phyloP scores from a whole-genome alignment of 2,888 invertebrate genomes.

The Pyrrhosoma nymphula region DNA sequence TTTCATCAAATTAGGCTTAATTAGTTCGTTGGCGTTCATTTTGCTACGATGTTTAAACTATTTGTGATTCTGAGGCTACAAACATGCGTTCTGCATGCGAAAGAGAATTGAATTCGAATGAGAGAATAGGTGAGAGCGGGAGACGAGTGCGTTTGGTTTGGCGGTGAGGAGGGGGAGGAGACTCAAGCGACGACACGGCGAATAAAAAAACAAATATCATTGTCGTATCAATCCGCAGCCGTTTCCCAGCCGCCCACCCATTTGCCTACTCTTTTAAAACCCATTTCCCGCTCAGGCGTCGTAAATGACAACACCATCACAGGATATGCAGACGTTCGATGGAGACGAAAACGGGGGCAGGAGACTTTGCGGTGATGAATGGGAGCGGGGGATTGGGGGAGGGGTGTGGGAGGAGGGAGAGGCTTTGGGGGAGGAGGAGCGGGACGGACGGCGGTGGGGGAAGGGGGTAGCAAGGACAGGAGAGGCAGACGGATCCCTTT shows the following conservation, averaged over 20 bases:
- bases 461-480: not conserved
- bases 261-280: not conserved
- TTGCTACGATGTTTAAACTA: too few species aligned
- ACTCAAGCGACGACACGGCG: not conserved
- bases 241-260: too few species aligned
- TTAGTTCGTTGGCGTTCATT: too few species aligned
- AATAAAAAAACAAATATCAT: not conserved
- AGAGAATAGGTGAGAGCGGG: too few species aligned
- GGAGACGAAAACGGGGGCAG: constrained; percentile 9
- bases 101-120: too few species aligned
- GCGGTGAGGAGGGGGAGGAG: too few species aligned
- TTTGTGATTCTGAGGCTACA: too few species aligned
- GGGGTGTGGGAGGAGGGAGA: not conserved
- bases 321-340: not conserved
- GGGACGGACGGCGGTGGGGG: not conserved
- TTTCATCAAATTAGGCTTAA: too few species aligned
- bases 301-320: constrained; percentile 43
- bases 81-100: too few species aligned
- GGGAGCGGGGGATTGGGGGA: not conserved
- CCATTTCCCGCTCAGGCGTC: not conserved
- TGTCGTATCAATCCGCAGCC: not conserved
- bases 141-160: too few species aligned
- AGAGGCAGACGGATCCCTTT: not conserved
- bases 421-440: not conserved
- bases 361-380: not conserved